Conservation (phyloP, 2,797 vertebrate genomes). For the Acridotheres tristis region DNA sequence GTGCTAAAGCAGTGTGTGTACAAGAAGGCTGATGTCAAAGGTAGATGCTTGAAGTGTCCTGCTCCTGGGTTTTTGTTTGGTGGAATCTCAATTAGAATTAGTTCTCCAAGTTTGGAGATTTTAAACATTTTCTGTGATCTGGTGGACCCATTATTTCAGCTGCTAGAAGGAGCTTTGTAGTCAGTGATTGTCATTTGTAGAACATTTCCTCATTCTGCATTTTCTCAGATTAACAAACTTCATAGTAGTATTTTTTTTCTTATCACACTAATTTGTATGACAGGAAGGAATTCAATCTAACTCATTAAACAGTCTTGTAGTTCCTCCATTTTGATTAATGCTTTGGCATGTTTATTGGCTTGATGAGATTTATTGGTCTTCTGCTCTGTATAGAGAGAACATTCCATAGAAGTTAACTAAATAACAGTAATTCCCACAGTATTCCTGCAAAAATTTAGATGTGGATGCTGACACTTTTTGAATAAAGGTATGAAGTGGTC, state of each 20-base stretch:
- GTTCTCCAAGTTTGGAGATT: not conserved
- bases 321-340: not conserved
- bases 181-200: not conserved
- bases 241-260: not conserved
- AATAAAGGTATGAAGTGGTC: not conserved
- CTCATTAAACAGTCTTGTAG: not conserved
- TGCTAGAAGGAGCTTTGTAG: not conserved
- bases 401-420: not conserved
- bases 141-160: not conserved
- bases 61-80: not conserved
- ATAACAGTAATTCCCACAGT: not conserved
- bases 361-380: not conserved
- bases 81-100: not conserved
- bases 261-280: not conserved
- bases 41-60: not conserved
- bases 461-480: not conserved
- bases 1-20: not conserved
- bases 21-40: not conserved
- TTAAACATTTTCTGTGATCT: not conserved
- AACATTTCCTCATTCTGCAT: not conserved
- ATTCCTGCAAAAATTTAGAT: not conserved
- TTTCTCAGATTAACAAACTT: not conserved
- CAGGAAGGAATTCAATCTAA: not conserved
- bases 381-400: not conserved
- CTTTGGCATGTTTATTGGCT: not conserved